Conservation (phyloP, 2,888 invertebrate genomes). For the Cantharis flavilabris region DNA sequence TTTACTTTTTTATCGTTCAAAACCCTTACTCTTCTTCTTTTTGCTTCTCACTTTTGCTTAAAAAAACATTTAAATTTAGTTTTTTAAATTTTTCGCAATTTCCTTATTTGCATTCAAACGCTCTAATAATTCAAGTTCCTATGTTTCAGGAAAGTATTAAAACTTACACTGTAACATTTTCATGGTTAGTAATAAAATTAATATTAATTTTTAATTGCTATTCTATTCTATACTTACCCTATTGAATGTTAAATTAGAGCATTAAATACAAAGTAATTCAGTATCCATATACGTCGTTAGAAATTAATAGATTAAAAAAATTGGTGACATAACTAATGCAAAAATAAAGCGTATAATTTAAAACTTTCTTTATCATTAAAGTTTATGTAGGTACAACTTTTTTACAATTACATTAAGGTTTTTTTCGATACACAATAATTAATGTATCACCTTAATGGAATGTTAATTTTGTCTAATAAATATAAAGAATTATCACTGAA, state of each 20-base stretch:
- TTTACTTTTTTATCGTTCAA: too few relatives aligned
- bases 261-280: background rate
- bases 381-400: background rate
- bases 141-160: background rate
- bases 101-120: too few relatives aligned
- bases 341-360: slow-evolving; percentile 1
- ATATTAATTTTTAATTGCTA: background rate
- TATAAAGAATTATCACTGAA: background rate
- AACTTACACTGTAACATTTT: background rate
- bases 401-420: background rate
- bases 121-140: too few relatives aligned
- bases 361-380: slow-evolving; percentile 1
- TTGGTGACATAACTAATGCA: slow-evolving; percentile 1
- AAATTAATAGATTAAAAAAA: slow-evolving; percentile 1
- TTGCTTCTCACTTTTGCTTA: too few relatives aligned
- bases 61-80: too few relatives aligned
- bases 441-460: background rate
- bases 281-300: slow-evolving; percentile 2
- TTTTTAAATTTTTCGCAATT: too few relatives aligned
- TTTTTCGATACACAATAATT: background rate
- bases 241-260: background rate
- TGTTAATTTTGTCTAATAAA: background rate
- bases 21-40: too few relatives aligned
- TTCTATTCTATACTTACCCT: background rate
- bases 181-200: background rate